These are phyloP conservation scores for Plebejus melissa DNA, from an alignment of 2,888 invertebrate genomes.

Conservation along the genomic window DNA sequence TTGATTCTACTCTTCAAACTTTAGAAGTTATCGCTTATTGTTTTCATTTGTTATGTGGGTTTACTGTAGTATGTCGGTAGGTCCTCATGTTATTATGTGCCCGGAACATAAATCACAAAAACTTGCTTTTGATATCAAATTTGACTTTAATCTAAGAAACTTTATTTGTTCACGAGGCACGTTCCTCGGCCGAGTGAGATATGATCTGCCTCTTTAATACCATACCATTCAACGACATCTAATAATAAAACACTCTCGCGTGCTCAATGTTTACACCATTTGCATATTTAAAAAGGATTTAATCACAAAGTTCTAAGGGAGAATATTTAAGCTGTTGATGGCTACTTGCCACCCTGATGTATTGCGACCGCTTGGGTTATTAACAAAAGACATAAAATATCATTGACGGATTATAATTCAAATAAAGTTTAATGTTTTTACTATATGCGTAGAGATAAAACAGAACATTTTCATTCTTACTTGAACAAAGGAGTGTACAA, in stretches of 20 bases:
- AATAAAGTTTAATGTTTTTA: too few relatives aligned
- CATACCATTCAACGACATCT: conserved; percentile 60
- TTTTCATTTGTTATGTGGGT: not conserved
- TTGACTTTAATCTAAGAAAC: conserved; percentile 68
- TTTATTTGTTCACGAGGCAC: conserved; percentile 68
- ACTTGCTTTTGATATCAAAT: conserved; percentile 42
- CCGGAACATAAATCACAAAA: conserved; percentile 18
- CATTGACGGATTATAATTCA: not conserved
- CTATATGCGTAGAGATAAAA: not conserved
- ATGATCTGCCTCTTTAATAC: conserved; percentile 59
- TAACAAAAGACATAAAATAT: not conserved
- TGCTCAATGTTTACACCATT: conserved; percentile 49
- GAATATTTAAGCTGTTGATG: not conserved
- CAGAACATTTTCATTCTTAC: not conserved
- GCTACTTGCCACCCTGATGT: not conserved
- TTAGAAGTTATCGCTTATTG: conserved; percentile 9
- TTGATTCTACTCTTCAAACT: conserved; percentile 3
- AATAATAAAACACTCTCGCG: conserved; percentile 67
- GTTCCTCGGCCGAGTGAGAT: conserved; percentile 66
- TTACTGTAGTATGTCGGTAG: not conserved
- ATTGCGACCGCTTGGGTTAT: not conserved
- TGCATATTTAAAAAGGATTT: conserved; percentile 33
- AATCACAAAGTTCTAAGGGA: not conserved
- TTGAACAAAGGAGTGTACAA: not conserved
- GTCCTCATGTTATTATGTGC: not conserved